Evolutionary conservation across 2,113 vertebrate species (phyloP).

Genomic region (Gallinago jamesoni): DNA sequence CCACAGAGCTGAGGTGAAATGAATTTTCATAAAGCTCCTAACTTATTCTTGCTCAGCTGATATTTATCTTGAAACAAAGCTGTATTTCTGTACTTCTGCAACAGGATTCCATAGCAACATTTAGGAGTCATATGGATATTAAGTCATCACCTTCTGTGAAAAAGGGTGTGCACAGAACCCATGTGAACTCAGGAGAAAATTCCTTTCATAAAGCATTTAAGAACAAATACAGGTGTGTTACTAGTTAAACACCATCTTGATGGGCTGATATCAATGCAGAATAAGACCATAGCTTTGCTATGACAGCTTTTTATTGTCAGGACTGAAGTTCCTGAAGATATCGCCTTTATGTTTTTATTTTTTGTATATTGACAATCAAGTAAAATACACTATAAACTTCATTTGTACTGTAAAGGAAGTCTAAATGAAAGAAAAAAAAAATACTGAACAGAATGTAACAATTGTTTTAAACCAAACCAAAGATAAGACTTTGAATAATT

Average conservation of each 20-base stretch:
- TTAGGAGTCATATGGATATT: background rate
- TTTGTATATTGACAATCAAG: background rate
- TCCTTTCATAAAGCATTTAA: background rate
- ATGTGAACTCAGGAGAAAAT: background rate
- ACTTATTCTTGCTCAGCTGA: background rate
- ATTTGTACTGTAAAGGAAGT: background rate
- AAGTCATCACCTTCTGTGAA: background rate
- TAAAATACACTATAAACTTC: background rate
- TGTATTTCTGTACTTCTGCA: background rate
- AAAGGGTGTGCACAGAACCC: background rate
- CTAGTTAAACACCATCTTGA: background rate
- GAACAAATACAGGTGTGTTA: background rate
- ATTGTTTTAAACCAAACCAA: background rate
- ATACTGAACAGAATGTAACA: background rate
- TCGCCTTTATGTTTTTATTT: background rate
- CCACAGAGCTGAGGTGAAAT: background rate
- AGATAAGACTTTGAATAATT: background rate
- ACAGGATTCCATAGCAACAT: background rate
- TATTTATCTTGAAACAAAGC: background rate
- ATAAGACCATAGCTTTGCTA: background rate
- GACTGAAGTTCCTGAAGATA: background rate
- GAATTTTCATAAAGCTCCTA: background rate
- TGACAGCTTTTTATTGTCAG: background rate
- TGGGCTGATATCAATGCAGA: background rate
- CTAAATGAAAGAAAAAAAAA: background rate